Base-by-base conservation (phyloP, 2,797 vertebrate species). In the Menidia menidia region DNA sequence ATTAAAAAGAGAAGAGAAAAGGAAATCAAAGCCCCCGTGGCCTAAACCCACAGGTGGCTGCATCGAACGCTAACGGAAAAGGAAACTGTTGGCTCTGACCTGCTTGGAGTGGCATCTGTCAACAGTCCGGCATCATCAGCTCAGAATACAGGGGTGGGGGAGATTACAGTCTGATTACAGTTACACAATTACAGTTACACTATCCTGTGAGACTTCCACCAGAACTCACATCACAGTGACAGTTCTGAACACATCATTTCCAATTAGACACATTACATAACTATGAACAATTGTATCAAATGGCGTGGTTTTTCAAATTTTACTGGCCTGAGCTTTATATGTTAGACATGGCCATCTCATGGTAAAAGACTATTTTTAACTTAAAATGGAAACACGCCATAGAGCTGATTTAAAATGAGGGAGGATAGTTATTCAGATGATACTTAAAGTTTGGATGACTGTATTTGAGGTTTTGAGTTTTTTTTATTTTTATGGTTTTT, bases 11-110 rank as follows among this genome's bases (percentile, higher is more conserved):
- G 14, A 33, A 51, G 4, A 11, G 39, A 58, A 31, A 58, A 39
- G 16, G 0, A 25, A 59, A 60, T 73, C 62, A 78, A 60, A 85
- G 52, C 68, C 47, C 35, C 15, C 1, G 19, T 3, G 18, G 43
- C 35, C 66, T 63, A 14, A 54, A 75, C 80, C 64, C 65, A 60
- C 13, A 41, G 55, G 60, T 47, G 66, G 53, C 58, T 58, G 57
- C 61, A 47, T 75, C 68, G 70, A 47, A 81, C 1, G 59, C 42
- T 0, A 43, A 55, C 75, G 45, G 48, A 30, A 62, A 68, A n/a
- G n/a, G 56, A 61, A 35, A 65, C 65, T 60, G 47, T 53, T 43
- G 56, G 57, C 48, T 63, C 68, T 10, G 59, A 72, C 57, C 45
- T 35, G 39, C 44, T 60, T 54, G 41, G 39, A 62, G 44, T 13